Evolutionary conservation across 2,888 invertebrate genomes (phyloP), one percentile per base, ranked within the genome.

Genomic region (Aporophyla nigra): DNA sequence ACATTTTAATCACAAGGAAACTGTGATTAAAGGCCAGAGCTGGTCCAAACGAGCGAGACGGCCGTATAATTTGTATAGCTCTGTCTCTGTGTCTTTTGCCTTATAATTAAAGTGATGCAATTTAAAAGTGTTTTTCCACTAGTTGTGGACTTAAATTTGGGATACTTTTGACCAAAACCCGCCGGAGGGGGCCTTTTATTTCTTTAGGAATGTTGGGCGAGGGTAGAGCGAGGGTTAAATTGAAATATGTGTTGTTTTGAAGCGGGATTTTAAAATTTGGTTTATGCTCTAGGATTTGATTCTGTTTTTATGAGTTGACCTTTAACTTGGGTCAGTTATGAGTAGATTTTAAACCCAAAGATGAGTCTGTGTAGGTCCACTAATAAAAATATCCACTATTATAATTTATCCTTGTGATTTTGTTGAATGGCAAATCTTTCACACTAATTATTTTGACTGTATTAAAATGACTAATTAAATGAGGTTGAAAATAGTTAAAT

Each of bases 1-100:
- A 54, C 69, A 51, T 74, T 78, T 80, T 85, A 80, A 87, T 86
- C 71, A 84, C 73, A 74, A 74, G 86, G 59, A 79, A 66, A 68
- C 76, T 63, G 66, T 85, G 78, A 87, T 87, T 87, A 87, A 83
- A 83, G 65, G 12, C 76, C 69, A 46, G 33, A 58, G 70, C 65
- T 71, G 62, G 58, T 58, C 21, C 40, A 46, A 43, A 61, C 21
- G 65, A 78, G 43, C 33, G 75, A 72, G 74, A 72, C 0, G 40
- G 67, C 46, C 19, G 19, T 43, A 76, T 14, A 24, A 62, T 72
- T 71, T 66, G 49, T 67, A 72, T 71, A 63, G 40, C 58, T 24
- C 56, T 56, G 58, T 86, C 78, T 62, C n/a, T n/a, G n/a, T n/a
- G n/a, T 24, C 6, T 27, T 78, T 53, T 63, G n/a, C 16, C 56